phyloP scores from a whole-genome alignment of 2,797 vertebrate genomes.

The Sebastes dallii region DNA sequence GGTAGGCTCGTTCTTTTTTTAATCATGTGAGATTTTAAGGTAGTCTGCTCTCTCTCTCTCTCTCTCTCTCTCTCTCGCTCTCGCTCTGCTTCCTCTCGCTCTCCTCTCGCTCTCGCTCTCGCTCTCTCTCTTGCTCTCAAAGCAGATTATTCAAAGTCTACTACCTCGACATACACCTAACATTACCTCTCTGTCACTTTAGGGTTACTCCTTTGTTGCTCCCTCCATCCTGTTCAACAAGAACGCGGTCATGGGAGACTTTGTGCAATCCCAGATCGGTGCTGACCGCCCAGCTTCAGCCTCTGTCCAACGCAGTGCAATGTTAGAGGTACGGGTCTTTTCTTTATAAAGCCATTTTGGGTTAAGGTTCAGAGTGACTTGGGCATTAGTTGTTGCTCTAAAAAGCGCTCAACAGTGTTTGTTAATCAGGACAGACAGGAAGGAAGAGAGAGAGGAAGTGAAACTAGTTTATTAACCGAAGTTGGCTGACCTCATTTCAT shows the following conservation, averaged over 20 bases:
- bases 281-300: slow-evolving; percentile 87
- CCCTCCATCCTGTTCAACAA: slow-evolving; percentile 93
- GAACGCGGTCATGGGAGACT: slow-evolving; percentile 90
- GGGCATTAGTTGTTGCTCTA: neutral
- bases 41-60: too few relatives aligned
- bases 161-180: neutral
- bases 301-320: slow-evolving; percentile 90
- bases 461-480: neutral
- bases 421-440: neutral
- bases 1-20: neutral
- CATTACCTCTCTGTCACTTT: slow-evolving; percentile 17
- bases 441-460: slow-evolving; percentile 5
- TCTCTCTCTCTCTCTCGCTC: too few relatives aligned
- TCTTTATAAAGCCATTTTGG: neutral
- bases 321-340: slow-evolving; percentile 85
- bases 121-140: too few relatives aligned
- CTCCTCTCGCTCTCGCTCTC: too few relatives aligned
- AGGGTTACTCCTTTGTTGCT: slow-evolving; percentile 95
- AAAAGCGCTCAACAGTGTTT: neutral
- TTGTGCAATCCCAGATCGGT: slow-evolving; percentile 79
- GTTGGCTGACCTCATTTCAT: neutral
- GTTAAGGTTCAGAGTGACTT: neutral
- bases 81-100: too few relatives aligned
- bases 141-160: neutral
- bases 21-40: too few relatives aligned